Base-by-base conservation (phyloP, 2,113 vertebrate species). In the Hippocampus barbouri region DNA sequence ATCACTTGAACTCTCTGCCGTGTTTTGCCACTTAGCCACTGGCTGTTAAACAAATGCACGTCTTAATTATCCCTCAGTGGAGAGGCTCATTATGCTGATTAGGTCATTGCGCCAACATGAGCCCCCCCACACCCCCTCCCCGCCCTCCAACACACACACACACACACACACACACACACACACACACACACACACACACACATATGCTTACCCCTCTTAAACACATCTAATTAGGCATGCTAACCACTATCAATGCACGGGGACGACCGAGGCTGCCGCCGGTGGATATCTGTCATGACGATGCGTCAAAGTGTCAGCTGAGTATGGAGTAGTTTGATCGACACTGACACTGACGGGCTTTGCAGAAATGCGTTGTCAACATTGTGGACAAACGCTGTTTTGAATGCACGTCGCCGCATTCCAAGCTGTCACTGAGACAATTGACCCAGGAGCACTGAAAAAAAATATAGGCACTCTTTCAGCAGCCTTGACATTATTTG, bases 11-110 rank as follows among this genome's bases (percentile, higher is more conserved):
- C 79, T 82, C 76, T 85, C 78, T 79, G 66, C 71, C 79, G 59
- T 82, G 72, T 69, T 59, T 21, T 34, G 61, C 66, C 79, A 81
- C n/a, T 43, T 73, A 82, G 75, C 68, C 77, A 83, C 74, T 86
- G 65, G 78, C 83, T 86, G 79, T 86, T 84, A 78, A 79, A 77
- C 77, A 84, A 85, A 82, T 71, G 85, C 77, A 84, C 82, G 82
- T 82, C 86, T 80, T 92, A 91, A 91, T 91, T 91, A 88, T 91
- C 80, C 85, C 81, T 81, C 86, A 83, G 71, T 76, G 76, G 76
- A 84, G 87, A 83, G 69, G 71, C 83, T 89, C 83, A 86, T 91
- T 89, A 89, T 85, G 77, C 74, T 89, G 84, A 90, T 89, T 87
- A 89, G 78, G 74, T 84, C 81, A 81, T 85, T 80, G 85, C 81